A percentile compares a stretch with the other conserved stretches of the same genome.
phyloP scores from a whole-genome alignment of 2,888 invertebrate species.

The Myathropa florea region DNA sequence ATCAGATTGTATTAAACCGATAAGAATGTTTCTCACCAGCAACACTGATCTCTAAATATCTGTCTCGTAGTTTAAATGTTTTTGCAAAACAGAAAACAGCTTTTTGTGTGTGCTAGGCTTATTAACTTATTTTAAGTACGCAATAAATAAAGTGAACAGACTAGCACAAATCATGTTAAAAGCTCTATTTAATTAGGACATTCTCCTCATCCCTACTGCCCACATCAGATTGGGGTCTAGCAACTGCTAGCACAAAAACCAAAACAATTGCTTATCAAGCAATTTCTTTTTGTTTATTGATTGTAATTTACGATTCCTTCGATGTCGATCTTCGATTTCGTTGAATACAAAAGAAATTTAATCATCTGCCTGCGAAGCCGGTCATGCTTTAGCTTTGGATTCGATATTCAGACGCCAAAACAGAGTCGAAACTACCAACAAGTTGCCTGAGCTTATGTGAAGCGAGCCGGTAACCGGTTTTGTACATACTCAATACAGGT shows the following conservation, averaged over 20 bases:
- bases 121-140: background rate
- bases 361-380: background rate
- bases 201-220: background rate
- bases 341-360: background rate
- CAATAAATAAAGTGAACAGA: background rate
- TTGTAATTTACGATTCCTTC: background rate
- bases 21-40: too few relatives aligned
- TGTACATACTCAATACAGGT: background rate
- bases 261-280: background rate
- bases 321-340: background rate
- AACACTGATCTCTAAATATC: too few relatives aligned
- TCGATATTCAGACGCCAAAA: background rate
- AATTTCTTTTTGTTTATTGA: background rate
- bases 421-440: background rate
- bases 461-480: background rate
- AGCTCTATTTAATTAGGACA: background rate
- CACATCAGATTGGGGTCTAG: background rate
- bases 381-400: background rate
- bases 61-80: background rate
- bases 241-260: background rate
- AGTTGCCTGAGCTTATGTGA: background rate
- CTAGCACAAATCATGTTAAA: background rate
- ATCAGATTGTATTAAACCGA: too few relatives aligned
- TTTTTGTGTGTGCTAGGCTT: background rate
- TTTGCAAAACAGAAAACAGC: background rate